Percentiles rank a stretch among this genome's conserved stretches.
These are phyloP conservation scores for Cyrtonyx montezumae DNA, from an alignment of 2,113 vertebrate genomes.

Conservation along the genomic window DNA sequence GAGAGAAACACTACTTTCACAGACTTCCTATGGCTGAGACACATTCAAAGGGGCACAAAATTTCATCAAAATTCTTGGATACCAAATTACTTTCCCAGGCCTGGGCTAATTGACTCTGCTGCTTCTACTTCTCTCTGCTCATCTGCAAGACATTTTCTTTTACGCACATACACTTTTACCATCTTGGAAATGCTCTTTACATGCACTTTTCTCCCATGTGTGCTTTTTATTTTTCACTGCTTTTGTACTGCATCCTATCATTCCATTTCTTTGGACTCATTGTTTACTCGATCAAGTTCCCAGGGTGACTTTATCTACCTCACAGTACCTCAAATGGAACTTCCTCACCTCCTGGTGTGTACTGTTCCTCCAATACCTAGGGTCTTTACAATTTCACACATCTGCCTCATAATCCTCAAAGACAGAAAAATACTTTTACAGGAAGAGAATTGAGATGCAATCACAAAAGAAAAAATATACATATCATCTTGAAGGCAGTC, in stretches of 20 bases:
- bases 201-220: background rate
- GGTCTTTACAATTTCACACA: background rate
- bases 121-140: background rate
- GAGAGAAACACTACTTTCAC: background rate
- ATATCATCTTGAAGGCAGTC: background rate
- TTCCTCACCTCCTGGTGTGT: background rate
- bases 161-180: background rate
- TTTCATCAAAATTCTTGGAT: background rate
- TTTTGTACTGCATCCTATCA: background rate
- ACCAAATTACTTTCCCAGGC: slow-evolving; percentile 14
- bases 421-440: background rate
- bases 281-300: background rate
- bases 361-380: background rate
- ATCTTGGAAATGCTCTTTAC: background rate
- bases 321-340: background rate
- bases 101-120: background rate
- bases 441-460: background rate
- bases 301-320: background rate
- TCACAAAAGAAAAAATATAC: background rate
- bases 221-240: background rate
- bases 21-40: background rate
- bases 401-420: background rate
- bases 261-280: background rate
- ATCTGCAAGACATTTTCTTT: slow-evolving; percentile 44
- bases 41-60: background rate